Percentiles rank a stretch among this genome's conserved stretches.
phyloP scores from a whole-genome alignment of 2,888 invertebrate species.

The Antheraea assamensis region DNA sequence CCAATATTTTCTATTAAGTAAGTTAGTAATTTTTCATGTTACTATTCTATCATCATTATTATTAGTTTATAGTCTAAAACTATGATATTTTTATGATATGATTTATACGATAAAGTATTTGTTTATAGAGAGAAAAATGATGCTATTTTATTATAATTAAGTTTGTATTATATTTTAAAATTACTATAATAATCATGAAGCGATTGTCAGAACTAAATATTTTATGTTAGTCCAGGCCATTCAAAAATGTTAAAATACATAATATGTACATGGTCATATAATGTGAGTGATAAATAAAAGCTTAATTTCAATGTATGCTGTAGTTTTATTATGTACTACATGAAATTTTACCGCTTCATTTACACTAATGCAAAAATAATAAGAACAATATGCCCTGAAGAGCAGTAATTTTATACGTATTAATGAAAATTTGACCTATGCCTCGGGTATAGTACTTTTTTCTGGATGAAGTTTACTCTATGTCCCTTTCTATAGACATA shows the following conservation, averaged over 20 bases:
- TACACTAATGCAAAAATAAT: too few relatives aligned
- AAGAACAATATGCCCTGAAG: too few relatives aligned
- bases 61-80: not conserved
- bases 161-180: not conserved
- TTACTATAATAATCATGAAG: constrained; percentile 26
- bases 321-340: constrained; percentile 12
- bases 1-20: not conserved
- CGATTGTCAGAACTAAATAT: constrained; percentile 41
- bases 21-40: not conserved
- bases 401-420: too few relatives aligned
- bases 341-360: not conserved
- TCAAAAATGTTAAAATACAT: constrained; percentile 39
- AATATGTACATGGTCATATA: constrained; percentile 50
- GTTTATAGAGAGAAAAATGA: not conserved
- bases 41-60: not conserved
- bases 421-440: too few relatives aligned
- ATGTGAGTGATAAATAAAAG: constrained; percentile 57
- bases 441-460: too few relatives aligned
- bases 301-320: constrained; percentile 38
- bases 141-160: not conserved
- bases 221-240: constrained; percentile 48
- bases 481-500: too few relatives aligned
- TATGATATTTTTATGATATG: too few relatives aligned
- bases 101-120: too few relatives aligned
- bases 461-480: too few relatives aligned